Evolutionary conservation across 2,888 invertebrate species (phyloP).

Genomic region (Polietes domitor): DNA sequence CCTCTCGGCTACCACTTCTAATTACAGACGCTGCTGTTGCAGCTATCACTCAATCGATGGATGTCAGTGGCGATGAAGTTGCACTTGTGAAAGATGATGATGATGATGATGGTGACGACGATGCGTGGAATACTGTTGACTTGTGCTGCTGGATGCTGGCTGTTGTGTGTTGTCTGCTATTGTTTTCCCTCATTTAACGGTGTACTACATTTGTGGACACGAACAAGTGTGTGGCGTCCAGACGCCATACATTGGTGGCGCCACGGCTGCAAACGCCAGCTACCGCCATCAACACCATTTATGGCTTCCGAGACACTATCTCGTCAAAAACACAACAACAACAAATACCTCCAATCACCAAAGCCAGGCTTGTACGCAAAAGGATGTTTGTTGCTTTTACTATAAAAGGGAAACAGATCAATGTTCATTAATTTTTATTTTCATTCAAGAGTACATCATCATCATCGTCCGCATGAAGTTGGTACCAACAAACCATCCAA

Average conservation of each 20-base stretch:
- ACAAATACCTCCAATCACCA: background rate
- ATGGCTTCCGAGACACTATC: slow-evolving; percentile 65
- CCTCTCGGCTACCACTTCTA: slow-evolving; percentile 3
- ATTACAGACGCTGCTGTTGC: slow-evolving; percentile 5
- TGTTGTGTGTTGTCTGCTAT: slow-evolving; percentile 28
- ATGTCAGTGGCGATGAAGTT: slow-evolving; percentile 10
- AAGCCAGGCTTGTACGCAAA: slow-evolving; percentile 39
- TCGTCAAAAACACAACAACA: slow-evolving; percentile 53
- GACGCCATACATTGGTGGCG: slow-evolving; percentile 66
- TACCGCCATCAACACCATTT: slow-evolving; percentile 66
- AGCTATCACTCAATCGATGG: slow-evolving; percentile 20
- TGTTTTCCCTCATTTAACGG: slow-evolving; percentile 61
- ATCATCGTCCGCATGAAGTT: background rate
- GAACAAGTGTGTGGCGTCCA: slow-evolving; percentile 57
- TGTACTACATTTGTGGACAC: slow-evolving; percentile 48
- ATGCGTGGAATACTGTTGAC: slow-evolving; percentile 59
- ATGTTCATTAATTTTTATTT: background rate
- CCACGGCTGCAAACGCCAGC: slow-evolving; percentile 63
- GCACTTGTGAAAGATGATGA: background rate
- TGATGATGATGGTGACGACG: slow-evolving; percentile 19
- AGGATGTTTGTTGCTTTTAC: slow-evolving; percentile 40
- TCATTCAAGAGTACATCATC: background rate
- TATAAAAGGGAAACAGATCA: slow-evolving; percentile 18
- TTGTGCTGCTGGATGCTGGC: background rate
- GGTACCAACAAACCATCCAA: background rate